Evolutionary conservation across 2,113 vertebrate species (phyloP), one percentile per base, ranked within the genome.

Genomic region (Albula glossodonta): DNA sequence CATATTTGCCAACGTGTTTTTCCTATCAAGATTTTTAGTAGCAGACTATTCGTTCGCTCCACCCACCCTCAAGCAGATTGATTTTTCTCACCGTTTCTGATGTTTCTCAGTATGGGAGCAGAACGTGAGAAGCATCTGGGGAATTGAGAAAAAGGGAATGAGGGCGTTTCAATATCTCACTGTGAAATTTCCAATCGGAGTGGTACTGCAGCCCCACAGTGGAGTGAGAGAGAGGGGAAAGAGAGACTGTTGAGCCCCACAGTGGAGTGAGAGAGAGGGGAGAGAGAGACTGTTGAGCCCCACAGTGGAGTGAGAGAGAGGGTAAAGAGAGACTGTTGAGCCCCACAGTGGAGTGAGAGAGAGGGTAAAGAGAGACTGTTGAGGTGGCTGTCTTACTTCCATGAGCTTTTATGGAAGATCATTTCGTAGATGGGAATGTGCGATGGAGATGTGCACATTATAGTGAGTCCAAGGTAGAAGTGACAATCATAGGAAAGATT

Each of bases 31-130:
- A 74, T n/a, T 74, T 74, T 70, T 5, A 17, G 13, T 22, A 19
- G 63, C 7, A 19, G 5, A 74, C 6, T 56, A 56, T 12, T 56
- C n/a, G 31, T 74, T 85, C 86, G 83, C 87, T 84, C 63, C 88
- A 89, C 89, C 88, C 91, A 89, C 89, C 87, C 91, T 90, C 85
- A 86, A 92, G 87, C 85, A 86, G 85, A 89, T 86, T 91, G 87
- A 87, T 90, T 91, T 90, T 88, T 85, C 86, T 87, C 89, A 87
- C 81, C 83, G 79, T 60, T 89, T 89, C 81, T 84, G 82, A 88
- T 86, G 88, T 87, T 78, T 63, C 53, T 53, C n/a, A 66, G 63
- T 50, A 25, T 63, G 25, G 13, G 19, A 51, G 11, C 6, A 4
- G 5, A 25, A 4, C 11, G 4, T 48, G 17, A 10, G 50, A n/a